Evolutionary conservation across 2,797 vertebrate genomes (phyloP), one percentile per base, ranked within the genome.

Genomic region (Harpagifer antarcticus): DNA sequence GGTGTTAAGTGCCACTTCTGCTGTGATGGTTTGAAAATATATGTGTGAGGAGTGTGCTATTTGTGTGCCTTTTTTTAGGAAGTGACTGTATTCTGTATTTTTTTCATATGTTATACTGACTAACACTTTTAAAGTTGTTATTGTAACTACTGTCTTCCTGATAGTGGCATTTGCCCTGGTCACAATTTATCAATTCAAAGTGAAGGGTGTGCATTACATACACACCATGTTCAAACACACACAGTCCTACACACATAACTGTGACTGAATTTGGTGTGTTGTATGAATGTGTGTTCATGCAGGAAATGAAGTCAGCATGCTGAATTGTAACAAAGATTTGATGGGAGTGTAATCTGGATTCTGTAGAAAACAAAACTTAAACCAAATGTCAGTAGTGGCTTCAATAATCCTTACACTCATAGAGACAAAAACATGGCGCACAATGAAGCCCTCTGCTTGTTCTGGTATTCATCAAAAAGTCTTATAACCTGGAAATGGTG

Each of bases 161-260:
- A 31, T 72, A 12, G 15, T 49, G 55, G 9, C 53, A 2, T 5
- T 50, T 43, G 14, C 10, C 27, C 12, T 43, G 23, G 23, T 67
- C 52, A 27, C 48, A 9, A 4, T 58, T 13, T 68, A 20, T 20
- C 74, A 44, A 59, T 49, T 23, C 48, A 50, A 12, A 37, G 17
- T 5, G 17, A 43, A 58, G 63, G 72, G 76, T 82, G 62, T 14
- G 61, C 40, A 42, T 33, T 16, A 58, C 54, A 27, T 27, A 27
- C 33, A 57, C 33, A 40, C 3, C 16, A 40, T n/a, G n/a, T 11
- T 33, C 33, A 33, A 8, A 42, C 10, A 74, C 55, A 43, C 23
- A 79, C 3, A 23, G 15, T 27, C 31, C 61, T 16, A 12, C 12
- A 52, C 4, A 52, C 19, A n/a, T 3, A 48, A n/a, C 16, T n/a